Evolutionary conservation across 2,888 invertebrate species (phyloP), one percentile per base, ranked within the genome.

Genomic region (Blomia tropicalis): DNA sequence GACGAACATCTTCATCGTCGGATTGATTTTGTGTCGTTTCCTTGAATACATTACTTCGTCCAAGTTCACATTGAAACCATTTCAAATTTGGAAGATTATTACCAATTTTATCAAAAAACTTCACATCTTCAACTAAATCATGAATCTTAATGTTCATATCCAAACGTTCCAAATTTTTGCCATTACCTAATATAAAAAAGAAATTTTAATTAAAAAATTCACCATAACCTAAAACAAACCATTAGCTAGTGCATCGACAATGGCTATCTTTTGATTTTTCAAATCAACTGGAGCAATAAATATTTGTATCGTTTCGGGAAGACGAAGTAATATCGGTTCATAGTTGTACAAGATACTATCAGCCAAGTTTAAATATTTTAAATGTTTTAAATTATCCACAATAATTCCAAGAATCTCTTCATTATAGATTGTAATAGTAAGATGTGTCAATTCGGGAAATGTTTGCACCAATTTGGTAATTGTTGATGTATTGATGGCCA

Each of bases 281-380:
- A 51, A 44, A 58, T 62, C 62, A n/a, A 51, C 30, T 7, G 62
- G 44, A 7, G 62, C 58, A 30, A 62, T 47, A 11, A 62, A 62
- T 47, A 43, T 58, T 4, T 47, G 58, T n/a, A 62, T 62, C 11
- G 43, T 58, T 11, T 43, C 58, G 1, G 43, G 43, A 7, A 62
- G 41, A 22, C 41, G 43, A 5, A 25, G 7, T 43, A 62, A 27
- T 36, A 43, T 19, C 22, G 27, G 43, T 14, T 43, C 58, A 29
- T 58, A 62, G n/a, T 58, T 17, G 11, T 62, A 44, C 17, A 62
- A 58, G 27, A 32, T 23, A 23, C 58, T 58, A 11, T 62, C 58
- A 32, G 43, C 62, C 29, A 62, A 27, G 43, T 58, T 58, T 27
- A 62, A 36, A 59, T 62, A 62, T 19, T 62, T 58, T 14, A 62